Percentiles rank a stretch among this genome's conserved stretches.
These are phyloP conservation scores for Clistopyga incitator DNA, from an alignment of 2,888 invertebrate genomes.

Conservation along the genomic window DNA sequence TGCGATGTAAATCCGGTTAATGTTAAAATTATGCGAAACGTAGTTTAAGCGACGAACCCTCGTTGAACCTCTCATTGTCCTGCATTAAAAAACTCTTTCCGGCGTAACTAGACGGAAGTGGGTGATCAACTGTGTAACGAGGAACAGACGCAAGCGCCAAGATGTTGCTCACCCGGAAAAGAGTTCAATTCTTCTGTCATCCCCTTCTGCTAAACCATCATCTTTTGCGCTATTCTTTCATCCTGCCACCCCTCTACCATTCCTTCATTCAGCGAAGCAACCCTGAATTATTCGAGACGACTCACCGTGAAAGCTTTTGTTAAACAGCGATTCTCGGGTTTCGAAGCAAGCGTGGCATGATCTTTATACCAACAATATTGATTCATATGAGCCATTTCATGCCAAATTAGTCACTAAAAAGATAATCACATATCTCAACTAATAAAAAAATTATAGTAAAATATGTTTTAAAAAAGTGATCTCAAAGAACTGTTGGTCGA, in stretches of 20 bases:
- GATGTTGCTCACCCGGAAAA: conserved; percentile 34
- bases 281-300: conserved; percentile 28
- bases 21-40: conserved; percentile 57
- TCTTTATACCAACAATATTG: neutral
- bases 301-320: conserved; percentile 19
- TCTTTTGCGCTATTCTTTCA: neutral
- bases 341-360: conserved; percentile 14
- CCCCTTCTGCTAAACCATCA: conserved; percentile 1
- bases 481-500: too few relatives aligned
- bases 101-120: conserved; percentile 24
- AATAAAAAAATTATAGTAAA: too few relatives aligned
- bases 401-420: too few relatives aligned
- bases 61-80: conserved; percentile 46
- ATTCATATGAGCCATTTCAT: too few relatives aligned
- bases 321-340: neutral
- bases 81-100: conserved; percentile 57
- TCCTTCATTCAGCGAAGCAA: neutral
- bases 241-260: neutral
- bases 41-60: conserved; percentile 31
- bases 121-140: conserved; percentile 35
- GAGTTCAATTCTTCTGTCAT: conserved; percentile 29
- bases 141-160: conserved; percentile 10
- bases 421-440: too few relatives aligned
- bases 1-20: conserved; percentile 1
- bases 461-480: too few relatives aligned